Percentiles rank a stretch among this genome's conserved stretches.
Evolutionary conservation across 1,140 invertebrate genomes (phyloP).

Genomic region (Calliopsis andreniformis): DNA sequence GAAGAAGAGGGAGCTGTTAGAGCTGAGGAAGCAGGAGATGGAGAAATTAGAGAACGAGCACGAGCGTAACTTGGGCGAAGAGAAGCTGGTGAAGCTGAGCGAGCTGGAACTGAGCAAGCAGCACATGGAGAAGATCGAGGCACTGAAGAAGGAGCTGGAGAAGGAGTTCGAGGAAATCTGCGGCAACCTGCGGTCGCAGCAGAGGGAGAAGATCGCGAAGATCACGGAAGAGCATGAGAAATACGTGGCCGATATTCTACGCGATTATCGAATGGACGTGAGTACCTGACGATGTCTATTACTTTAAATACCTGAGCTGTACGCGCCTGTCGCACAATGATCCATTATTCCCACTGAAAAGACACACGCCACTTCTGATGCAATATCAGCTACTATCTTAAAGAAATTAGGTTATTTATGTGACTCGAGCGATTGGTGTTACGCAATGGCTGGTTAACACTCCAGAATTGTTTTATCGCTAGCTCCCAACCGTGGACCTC

Average conservation of each 20-base stretch:
- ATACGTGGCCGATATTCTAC: slow-evolving; percentile 79
- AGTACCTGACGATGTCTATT: slow-evolving; percentile 59
- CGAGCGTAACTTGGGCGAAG: slow-evolving; percentile 70
- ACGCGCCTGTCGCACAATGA: background rate
- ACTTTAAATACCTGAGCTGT: background rate
- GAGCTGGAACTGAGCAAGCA: slow-evolving; percentile 73
- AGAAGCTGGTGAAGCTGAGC: slow-evolving; percentile 70
- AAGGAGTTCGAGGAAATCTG: slow-evolving; percentile 78
- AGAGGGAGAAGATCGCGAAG: slow-evolving; percentile 82
- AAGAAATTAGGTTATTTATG: slow-evolving; percentile 3
- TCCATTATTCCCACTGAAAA: background rate
- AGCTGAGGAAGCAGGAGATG: slow-evolving; percentile 75
- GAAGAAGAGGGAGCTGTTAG: slow-evolving; percentile 73
- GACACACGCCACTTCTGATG: background rate
- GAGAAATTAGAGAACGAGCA: slow-evolving; percentile 74
- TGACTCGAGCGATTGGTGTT: background rate
- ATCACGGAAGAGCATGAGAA: slow-evolving; percentile 84
- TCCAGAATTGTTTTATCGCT: background rate
- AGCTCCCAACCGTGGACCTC: background rate
- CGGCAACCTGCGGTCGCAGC: slow-evolving; percentile 77
- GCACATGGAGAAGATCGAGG: slow-evolving; percentile 71
- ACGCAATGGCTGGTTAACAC: background rate
- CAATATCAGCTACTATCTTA: slow-evolving; percentile 7
- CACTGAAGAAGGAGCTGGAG: slow-evolving; percentile 73
- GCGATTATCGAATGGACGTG: slow-evolving; percentile 80